These are phyloP conservation scores for Pararge aegeria DNA, from an alignment of 1,140 invertebrate species.

Conservation along the genomic window DNA sequence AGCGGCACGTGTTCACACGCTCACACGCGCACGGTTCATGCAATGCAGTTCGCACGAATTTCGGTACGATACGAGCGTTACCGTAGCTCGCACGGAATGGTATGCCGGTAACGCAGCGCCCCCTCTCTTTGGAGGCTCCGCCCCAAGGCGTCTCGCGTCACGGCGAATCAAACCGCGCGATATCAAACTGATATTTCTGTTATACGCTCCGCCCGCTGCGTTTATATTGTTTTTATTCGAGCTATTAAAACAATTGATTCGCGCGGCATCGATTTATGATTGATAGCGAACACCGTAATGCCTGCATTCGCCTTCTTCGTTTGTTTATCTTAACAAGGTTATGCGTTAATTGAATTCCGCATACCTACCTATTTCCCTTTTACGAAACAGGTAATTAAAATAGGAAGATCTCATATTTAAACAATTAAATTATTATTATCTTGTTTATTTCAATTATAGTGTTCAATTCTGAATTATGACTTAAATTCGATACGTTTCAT, in stretches of 20 bases:
- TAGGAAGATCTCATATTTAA: too few species aligned
- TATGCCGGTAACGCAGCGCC: conserved; percentile 36
- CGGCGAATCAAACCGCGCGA: conserved; percentile 71
- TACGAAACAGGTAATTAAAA: too few species aligned
- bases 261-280: conserved; percentile 40
- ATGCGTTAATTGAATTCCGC: conserved; percentile 1
- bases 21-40: conserved; percentile 55
- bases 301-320: background rate
- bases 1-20: conserved; percentile 48
- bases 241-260: conserved; percentile 64
- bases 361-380: background rate
- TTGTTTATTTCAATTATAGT: too few species aligned
- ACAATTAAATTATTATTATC: too few species aligned
- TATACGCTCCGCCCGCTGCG: conserved; percentile 64
- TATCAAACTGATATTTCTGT: conserved; percentile 74
- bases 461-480: too few species aligned
- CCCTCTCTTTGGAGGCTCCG: conserved; percentile 58
- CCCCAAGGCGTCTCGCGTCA: conserved; percentile 65
- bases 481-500: too few species aligned
- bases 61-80: conserved; percentile 37
- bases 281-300: conserved; percentile 6
- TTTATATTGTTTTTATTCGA: conserved; percentile 72
- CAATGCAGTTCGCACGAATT: conserved; percentile 22
- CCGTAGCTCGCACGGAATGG: conserved; percentile 50
- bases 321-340: background rate